Conservation (phyloP, 1,140 invertebrate species). For the Laupala kohalensis region DNA sequence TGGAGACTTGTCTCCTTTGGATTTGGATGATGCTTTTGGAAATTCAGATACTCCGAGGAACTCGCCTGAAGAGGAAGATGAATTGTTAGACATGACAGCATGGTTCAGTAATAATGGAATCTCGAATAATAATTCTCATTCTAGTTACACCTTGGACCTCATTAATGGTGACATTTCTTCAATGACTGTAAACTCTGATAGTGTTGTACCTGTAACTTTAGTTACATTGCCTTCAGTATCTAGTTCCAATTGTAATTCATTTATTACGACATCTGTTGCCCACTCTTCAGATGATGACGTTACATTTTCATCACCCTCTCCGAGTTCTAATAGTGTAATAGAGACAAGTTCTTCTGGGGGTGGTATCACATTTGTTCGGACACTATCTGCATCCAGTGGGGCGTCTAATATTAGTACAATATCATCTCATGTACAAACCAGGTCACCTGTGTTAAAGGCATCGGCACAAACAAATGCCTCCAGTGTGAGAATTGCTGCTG, state of each 20-base stretch:
- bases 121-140: conserved; percentile 17
- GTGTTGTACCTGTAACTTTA: conserved; percentile 43
- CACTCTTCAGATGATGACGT: background rate
- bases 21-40: conserved; percentile 10
- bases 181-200: conserved; percentile 66
- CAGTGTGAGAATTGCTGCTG: background rate
- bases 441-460: background rate
- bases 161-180: conserved; percentile 55
- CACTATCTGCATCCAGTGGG: background rate
- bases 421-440: background rate
- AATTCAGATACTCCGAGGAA: background rate
- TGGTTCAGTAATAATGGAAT: conserved; percentile 16
- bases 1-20: conserved; percentile 8
- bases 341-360: background rate
- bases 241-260: background rate
- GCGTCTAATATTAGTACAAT: background rate
- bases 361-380: background rate
- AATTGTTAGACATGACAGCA: conserved; percentile 15
- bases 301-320: background rate
- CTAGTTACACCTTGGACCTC: conserved; percentile 49
- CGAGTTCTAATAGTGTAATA: background rate
- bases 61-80: background rate
- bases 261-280: background rate
- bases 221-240: conserved; percentile 4
- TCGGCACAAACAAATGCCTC: background rate